Evolutionary conservation across 2,797 vertebrate species (phyloP), one percentile per base, ranked within the genome.

Genomic region (Pseudotriccus pelzelni): DNA sequence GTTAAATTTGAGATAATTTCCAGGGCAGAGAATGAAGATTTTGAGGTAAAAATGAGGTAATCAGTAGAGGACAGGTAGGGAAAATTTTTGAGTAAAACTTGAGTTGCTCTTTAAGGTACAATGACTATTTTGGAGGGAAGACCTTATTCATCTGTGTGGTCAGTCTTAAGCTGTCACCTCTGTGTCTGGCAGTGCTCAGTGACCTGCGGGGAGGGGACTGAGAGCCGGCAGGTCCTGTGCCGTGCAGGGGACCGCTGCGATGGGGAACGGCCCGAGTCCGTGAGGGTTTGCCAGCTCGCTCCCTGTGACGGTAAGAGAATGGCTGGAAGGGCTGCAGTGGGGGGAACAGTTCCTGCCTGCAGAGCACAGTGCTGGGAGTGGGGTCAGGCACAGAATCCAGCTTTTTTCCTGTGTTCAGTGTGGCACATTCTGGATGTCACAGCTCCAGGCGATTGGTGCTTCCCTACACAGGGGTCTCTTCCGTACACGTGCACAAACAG

Each of bases 171-270:
- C 4, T 12, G 59, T 47, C 52, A 46, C 39, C 59, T 84, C 46
- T 78, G 67, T 73, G 59, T 64, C 59, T 10, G 0, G 24, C 80
- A 90, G 99, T 99, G 99, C 85, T 99, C 99, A 0, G 99, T 99
- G 89, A 99, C 98, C 44, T 99, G 99, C 3, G 99, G 99, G 2
- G 99, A 99, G 86, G 99, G 99, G 27, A 98, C 98, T 0, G 98
- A 99, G 91, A 97, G 97, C 73, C 98, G 99, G 44, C 96, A 98
- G 96, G 98, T 99, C 47, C 98, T 98, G 6, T 99, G 99, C 92
- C 98, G 98, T 4, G 97, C 98, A 0, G 98, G 99, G 53, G 98
- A 99, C 90, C 98, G 97, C 6, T 99, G 99, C 14, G 96, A 96
- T 0, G 98, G 99, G 4, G 99, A 99, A 4, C 99, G 98, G 95